Conservation (phyloP, 2,113 vertebrate species). For the Chrysemys picta region DNA sequence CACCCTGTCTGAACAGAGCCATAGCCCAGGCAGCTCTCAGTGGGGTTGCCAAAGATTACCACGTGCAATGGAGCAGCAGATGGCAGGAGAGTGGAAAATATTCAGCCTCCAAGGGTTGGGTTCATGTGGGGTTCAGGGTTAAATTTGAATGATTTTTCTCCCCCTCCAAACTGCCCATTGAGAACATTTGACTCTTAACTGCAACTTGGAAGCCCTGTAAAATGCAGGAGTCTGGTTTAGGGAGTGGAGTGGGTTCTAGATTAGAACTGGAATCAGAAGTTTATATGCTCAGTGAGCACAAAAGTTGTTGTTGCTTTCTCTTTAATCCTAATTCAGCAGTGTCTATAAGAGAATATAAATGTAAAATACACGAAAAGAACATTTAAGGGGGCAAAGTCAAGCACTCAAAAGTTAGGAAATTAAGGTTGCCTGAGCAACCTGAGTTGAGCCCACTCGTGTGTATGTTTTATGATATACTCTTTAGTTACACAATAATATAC, state of each 20-base stretch:
- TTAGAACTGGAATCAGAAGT: constrained; percentile 21
- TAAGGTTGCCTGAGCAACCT: neutral
- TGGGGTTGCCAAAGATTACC: constrained; percentile 78
- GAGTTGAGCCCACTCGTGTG: neutral
- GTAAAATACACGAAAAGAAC: neutral
- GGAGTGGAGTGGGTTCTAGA: neutral
- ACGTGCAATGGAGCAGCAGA: constrained; percentile 70
- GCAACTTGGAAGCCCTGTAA: neutral
- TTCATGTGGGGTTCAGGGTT: constrained; percentile 81
- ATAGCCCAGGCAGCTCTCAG: constrained; percentile 77
- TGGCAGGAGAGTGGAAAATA: constrained; percentile 73
- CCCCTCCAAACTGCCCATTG: constrained; percentile 6
- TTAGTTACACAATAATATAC: neutral
- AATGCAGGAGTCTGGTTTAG: neutral
- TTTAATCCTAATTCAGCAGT: neutral
- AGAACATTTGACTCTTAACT: neutral
- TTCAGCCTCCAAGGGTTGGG: constrained; percentile 56
- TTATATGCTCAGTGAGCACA: neutral
- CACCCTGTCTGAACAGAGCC: constrained; percentile 80
- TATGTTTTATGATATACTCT: neutral
- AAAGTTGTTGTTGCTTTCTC: neutral
- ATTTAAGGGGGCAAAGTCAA: neutral
- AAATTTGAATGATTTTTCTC: constrained; percentile 67
- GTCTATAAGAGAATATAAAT: neutral
- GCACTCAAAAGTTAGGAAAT: neutral